phyloP scores from a whole-genome alignment of 2,113 vertebrate species.

The Piprites chloris region DNA sequence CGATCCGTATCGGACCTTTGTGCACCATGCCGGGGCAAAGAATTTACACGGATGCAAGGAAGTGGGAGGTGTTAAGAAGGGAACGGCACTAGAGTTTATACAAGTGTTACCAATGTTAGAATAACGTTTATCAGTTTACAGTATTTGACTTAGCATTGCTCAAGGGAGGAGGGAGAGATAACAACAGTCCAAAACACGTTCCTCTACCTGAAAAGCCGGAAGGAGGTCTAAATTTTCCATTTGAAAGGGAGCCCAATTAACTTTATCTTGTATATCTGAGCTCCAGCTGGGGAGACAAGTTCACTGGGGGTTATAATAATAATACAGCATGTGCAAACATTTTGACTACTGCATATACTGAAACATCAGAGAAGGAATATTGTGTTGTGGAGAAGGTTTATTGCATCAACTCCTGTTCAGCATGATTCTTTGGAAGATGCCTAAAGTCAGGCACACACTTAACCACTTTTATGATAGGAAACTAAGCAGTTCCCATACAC shows the following conservation, averaged over 20 bases:
- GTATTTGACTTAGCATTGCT: conserved; percentile 59
- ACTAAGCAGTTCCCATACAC: background rate
- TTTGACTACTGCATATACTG: conserved; percentile 6
- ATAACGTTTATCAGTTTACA: conserved; percentile 57
- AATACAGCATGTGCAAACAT: background rate
- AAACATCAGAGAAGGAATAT: background rate
- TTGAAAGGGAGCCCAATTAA: conserved; percentile 49
- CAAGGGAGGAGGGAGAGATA: conserved; percentile 64
- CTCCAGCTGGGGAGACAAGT: conserved; percentile 44
- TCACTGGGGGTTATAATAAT: conserved; percentile 47
- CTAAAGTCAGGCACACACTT: background rate
- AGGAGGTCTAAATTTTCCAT: conserved; percentile 47
- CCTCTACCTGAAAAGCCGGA: conserved; percentile 54
- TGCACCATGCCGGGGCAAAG: conserved; percentile 26
- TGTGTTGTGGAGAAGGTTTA: background rate
- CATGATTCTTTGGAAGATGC: background rate
- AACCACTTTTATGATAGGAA: background rate
- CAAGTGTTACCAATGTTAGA: conserved; percentile 48
- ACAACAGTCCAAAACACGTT: conserved; percentile 48
- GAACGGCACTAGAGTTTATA: conserved; percentile 3
- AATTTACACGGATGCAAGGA: conserved; percentile 42
- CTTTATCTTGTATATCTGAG: conserved; percentile 59
- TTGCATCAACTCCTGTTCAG: background rate
- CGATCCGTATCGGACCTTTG: conserved; percentile 26
- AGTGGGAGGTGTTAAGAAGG: conserved; percentile 40